Evolutionary conservation across 2,888 invertebrate species (phyloP), one percentile per base, ranked within the genome.

Genomic region (Antheraea yamamai): DNA sequence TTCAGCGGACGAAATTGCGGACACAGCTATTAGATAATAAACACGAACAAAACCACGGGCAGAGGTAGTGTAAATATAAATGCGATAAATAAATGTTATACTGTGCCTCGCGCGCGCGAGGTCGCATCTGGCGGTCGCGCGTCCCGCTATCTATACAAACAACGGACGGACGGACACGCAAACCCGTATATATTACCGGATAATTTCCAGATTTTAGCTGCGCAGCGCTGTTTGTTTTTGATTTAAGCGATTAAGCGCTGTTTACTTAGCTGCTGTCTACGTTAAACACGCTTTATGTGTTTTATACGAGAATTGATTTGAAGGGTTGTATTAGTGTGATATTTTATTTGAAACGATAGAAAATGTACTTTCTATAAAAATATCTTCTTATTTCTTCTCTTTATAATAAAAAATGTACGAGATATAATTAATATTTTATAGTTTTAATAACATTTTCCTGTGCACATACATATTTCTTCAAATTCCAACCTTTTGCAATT

Each of bases 141-240:
- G 75, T 72, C 30, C 72, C 68, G 68, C 76, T 66, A 64, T 66
- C 75, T 75, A 55, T 72, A 70, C 77, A 77, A 77, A 77, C 72
- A 76, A 39, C 72, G 66, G 64, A 73, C 79, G 76, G 76, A 81
- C 79, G 75, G 72, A 81, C 83, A 82, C 79, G 81, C 83, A 83
- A 79, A 80, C 81, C 77, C 52, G 70, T 70, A 75, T 77, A 77
- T 83, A 82, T 83, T 78, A 83, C 82, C 80, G 79, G 83, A 83
- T 84, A 75, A 75, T 75, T 75, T 75, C 70, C 70, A 70, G 70
- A 70, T 70, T 70, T 39, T 70, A 58, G 61, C 73, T 73, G 73
- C 16, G 64, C 70, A 70, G 73, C 75, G 73, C 72, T 75, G 75
- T 75, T 75, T 75, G 73, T 73, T 75, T 75, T 68, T 71, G 74